phyloP scores from a whole-genome alignment of 2,113 vertebrate genomes.

The Neomonachus schauinslandi region DNA sequence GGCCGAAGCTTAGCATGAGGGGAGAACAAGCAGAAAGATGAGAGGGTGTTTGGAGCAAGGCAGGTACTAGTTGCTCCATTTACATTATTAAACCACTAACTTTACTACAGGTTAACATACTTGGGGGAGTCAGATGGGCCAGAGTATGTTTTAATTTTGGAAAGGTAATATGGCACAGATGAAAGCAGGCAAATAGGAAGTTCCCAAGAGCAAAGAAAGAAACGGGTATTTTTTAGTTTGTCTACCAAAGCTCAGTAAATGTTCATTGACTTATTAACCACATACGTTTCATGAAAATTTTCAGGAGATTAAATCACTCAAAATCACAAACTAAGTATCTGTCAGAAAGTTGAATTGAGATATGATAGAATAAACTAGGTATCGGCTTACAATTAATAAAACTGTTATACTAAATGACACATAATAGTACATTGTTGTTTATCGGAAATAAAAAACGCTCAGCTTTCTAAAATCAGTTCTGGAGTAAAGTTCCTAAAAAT shows the following conservation, averaged over 20 bases:
- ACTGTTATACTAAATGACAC: background rate
- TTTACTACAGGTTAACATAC: background rate
- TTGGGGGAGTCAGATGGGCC: background rate
- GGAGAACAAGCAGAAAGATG: too few relatives aligned
- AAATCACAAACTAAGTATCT: background rate
- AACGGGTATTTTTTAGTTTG: background rate
- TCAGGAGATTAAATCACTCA: conserved; percentile 10
- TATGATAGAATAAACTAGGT: background rate
- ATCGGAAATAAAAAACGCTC: background rate
- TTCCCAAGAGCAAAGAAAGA: background rate
- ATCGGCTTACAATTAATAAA: background rate
- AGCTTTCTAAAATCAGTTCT: background rate
- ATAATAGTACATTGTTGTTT: background rate
- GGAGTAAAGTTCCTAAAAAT: background rate
- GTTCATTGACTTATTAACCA: conserved; percentile 22
- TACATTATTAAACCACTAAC: background rate
- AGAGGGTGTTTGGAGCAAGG: background rate
- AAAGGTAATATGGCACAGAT: background rate
- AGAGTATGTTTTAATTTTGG: background rate
- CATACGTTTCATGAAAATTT: background rate
- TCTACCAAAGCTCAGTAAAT: background rate
- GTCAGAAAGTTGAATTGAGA: conserved; percentile 19
- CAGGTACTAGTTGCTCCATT: background rate
- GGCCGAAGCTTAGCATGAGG: background rate
- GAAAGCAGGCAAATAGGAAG: background rate